Conservation (phyloP, 2,797 vertebrate genomes). For the Nothura maculosa region DNA sequence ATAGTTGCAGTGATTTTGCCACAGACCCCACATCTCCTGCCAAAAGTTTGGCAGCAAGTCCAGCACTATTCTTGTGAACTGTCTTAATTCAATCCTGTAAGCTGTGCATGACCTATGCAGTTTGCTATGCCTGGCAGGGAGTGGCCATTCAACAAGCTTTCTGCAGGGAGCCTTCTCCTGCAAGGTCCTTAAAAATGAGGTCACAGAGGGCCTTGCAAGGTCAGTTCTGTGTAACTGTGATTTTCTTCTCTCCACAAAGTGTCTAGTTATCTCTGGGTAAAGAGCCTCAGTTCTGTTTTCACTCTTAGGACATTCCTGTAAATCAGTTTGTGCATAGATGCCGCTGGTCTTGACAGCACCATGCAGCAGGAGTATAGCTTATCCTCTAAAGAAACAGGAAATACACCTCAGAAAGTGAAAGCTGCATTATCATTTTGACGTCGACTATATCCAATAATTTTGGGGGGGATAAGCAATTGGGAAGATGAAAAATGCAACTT, state of each 20-base stretch:
- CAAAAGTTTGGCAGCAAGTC: background rate
- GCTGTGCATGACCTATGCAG: background rate
- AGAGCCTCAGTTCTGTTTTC: background rate
- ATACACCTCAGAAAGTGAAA: background rate
- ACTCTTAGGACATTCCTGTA: accelerated
- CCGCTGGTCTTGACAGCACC: background rate
- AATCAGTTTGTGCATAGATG: background rate
- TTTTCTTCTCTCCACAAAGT: background rate
- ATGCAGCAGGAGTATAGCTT: background rate
- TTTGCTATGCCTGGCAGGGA: background rate
- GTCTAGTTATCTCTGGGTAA: background rate
- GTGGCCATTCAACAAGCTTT: background rate
- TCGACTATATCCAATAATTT: background rate
- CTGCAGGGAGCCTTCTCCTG: background rate
- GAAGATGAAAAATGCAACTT: background rate
- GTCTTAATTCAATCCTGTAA: background rate
- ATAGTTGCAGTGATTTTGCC: background rate
- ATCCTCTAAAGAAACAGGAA: background rate
- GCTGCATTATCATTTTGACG: background rate
- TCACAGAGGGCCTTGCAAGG: background rate
- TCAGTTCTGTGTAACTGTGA: accelerated
- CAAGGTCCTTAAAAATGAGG: background rate
- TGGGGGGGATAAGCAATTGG: background rate
- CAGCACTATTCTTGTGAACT: background rate
- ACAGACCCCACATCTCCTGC: background rate